Conservation (phyloP, 2,888 invertebrate species). For the Toxonevra muliebris region DNA sequence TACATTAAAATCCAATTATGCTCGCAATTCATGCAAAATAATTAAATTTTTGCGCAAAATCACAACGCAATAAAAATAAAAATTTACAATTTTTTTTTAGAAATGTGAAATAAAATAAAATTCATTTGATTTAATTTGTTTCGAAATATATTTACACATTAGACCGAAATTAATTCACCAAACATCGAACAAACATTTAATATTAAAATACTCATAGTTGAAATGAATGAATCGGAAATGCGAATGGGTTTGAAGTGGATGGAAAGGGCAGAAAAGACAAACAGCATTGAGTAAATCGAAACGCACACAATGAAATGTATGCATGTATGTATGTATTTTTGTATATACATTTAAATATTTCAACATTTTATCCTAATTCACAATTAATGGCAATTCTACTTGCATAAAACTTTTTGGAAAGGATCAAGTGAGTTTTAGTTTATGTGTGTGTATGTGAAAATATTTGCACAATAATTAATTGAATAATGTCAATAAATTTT, state of each 20-base stretch:
- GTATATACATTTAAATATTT: constrained; percentile 31
- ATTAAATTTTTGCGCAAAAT: constrained; percentile 19
- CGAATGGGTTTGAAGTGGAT: background rate
- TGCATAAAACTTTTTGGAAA: constrained; percentile 4
- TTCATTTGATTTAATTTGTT: constrained; percentile 54
- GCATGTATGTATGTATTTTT: constrained; percentile 3
- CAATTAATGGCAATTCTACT: constrained; percentile 53
- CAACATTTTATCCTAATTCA: constrained; percentile 57
- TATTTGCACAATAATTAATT: constrained; percentile 64
- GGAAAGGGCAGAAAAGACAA: constrained; percentile 10
- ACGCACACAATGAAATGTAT: constrained; percentile 8
- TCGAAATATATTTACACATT: constrained; percentile 58
- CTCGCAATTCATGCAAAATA: constrained; percentile 29
- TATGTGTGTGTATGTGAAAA: constrained; percentile 40
- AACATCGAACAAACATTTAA: constrained; percentile 38
- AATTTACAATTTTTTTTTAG: background rate
- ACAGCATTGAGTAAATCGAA: background rate
- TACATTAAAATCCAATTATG: constrained; percentile 31
- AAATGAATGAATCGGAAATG: background rate
- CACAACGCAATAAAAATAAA: background rate
- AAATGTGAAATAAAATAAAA: constrained; percentile 14
- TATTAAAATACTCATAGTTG: no score
- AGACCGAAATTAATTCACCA: constrained; percentile 60
- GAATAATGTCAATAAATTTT: constrained; percentile 63
- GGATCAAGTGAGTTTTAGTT: background rate